Evolutionary conservation across 2,888 invertebrate species (phyloP).

Genomic region (Lasioglossum oenotherae): DNA sequence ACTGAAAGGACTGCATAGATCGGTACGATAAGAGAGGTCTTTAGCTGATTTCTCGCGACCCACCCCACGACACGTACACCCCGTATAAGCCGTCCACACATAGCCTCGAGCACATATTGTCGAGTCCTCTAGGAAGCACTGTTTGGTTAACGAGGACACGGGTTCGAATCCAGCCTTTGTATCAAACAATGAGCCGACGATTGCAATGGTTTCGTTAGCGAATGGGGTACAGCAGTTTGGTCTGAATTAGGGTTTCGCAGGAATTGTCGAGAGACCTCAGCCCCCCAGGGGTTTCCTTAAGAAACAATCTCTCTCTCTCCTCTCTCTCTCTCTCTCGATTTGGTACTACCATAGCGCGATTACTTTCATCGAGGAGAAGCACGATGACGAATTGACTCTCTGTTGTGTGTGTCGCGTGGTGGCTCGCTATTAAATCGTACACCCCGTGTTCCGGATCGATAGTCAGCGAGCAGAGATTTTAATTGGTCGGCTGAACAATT

Average conservation of each 20-base stretch:
- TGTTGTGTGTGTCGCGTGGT: not conserved
- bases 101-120: not conserved
- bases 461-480: slow-evolving; percentile 1
- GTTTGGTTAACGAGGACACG: slow-evolving; percentile 11
- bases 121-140: not conserved
- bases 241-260: not conserved
- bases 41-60: not conserved
- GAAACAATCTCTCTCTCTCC: not conserved
- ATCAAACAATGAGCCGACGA: not conserved
- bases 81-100: not conserved
- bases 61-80: not conserved
- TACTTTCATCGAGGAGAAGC: not conserved
- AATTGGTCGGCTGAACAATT: slow-evolving; percentile 3
- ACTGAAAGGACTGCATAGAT: not conserved
- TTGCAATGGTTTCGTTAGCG: not conserved
- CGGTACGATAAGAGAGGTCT: not conserved
- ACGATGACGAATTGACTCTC: not conserved
- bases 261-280: not conserved
- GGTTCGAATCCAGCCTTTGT: not conserved
- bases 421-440: not conserved
- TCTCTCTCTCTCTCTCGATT: not conserved
- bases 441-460: slow-evolving; percentile 2
- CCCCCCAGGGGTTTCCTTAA: not conserved
- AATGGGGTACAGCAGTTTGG: not conserved
- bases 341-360: not conserved